A percentile compares a stretch with the other conserved stretches of the same genome.
phyloP scores from a whole-genome alignment of 2,888 invertebrate species.

The Saturnia pavonia region DNA sequence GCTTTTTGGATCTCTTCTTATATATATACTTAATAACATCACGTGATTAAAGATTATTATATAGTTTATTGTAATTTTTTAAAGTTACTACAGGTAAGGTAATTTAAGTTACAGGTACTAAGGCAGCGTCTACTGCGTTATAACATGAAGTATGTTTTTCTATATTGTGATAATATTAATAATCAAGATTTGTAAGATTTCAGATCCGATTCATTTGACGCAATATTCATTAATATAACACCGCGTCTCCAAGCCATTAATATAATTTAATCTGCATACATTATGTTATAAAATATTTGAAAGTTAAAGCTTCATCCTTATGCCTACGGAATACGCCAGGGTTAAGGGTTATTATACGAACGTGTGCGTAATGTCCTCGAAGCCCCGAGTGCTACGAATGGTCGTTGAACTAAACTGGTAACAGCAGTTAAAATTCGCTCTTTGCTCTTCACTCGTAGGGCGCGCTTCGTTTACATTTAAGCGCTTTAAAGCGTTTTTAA shows the following conservation, averaged over 20 bases:
- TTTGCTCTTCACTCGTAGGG: constrained; percentile 22
- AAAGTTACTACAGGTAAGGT: no score
- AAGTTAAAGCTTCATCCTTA: background rate
- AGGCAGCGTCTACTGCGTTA: no score
- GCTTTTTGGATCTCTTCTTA: no score
- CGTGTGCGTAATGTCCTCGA: constrained; percentile 63
- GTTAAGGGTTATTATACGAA: constrained; percentile 57
- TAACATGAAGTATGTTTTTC: no score
- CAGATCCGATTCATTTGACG: no score
- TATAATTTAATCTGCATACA: background rate
- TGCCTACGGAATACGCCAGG: constrained; percentile 16
- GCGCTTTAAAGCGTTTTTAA: constrained; percentile 15
- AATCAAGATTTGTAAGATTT: no score
- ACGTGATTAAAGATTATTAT: no score
- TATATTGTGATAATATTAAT: no score
- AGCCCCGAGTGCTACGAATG: constrained; percentile 28
- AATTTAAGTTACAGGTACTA: no score
- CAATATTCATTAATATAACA: no score
- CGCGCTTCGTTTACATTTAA: background rate
- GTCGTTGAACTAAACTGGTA: constrained; percentile 18
- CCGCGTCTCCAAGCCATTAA: background rate
- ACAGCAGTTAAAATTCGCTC: constrained; percentile 19
- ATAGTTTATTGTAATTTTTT: no score
- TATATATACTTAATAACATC: no score
- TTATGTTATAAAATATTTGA: background rate